phyloP scores from a whole-genome alignment of 2,797 vertebrate genomes.

The Argya squamiceps region DNA sequence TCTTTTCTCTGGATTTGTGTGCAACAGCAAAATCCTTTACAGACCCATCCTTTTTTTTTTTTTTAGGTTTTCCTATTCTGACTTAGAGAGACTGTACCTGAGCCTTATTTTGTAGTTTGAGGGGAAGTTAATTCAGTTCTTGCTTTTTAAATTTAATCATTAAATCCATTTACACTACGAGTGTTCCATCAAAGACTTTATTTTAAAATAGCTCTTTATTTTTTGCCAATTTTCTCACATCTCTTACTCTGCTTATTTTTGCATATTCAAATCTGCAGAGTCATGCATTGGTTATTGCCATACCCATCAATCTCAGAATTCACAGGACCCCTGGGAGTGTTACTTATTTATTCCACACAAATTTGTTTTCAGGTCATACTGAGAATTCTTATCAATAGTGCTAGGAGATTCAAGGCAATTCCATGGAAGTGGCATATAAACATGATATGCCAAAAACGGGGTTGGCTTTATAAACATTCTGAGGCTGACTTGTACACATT shows the following conservation, averaged over 20 bases:
- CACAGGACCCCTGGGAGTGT: not conserved
- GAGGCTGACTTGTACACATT: not conserved
- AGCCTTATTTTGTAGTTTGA: not conserved
- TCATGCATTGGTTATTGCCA: not conserved
- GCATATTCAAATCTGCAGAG: slow-evolving; percentile 7
- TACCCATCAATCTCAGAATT: not conserved
- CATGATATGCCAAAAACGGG: not conserved
- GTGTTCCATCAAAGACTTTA: not conserved
- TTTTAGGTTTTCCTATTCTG: not conserved
- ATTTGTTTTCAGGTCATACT: not conserved
- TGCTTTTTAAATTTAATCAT: not conserved
- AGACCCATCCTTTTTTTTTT: not conserved
- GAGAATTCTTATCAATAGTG: not conserved
- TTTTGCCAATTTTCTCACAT: not conserved
- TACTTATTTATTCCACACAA: not conserved
- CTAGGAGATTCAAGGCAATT: not conserved
- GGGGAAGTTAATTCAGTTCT: not conserved
- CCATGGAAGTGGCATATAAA: not conserved
- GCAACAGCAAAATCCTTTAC: not conserved
- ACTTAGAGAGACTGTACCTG: not conserved
- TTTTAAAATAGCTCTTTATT: not conserved
- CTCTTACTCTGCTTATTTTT: not conserved
- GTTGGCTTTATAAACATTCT: not conserved
- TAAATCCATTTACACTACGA: not conserved
- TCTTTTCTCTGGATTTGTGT: not conserved